These are phyloP conservation scores for Melopsittacus undulatus DNA, from an alignment of 2,797 vertebrate species.

Conservation along the genomic window DNA sequence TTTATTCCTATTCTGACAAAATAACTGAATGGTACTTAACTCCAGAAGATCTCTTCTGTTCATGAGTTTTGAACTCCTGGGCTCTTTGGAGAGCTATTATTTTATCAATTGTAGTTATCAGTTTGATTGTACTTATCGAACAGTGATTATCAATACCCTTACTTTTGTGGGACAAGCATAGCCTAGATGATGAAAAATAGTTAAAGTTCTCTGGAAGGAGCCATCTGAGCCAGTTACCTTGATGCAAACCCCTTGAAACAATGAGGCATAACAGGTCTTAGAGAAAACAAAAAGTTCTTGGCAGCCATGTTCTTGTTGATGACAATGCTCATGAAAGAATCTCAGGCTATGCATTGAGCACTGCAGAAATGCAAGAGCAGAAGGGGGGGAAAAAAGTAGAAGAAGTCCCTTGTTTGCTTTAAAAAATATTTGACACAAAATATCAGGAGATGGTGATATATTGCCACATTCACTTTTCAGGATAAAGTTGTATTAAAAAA, in stretches of 20 bases:
- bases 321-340: neutral
- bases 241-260: neutral
- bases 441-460: neutral
- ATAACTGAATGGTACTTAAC: neutral
- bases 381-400: neutral
- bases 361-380: neutral
- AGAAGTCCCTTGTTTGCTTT: neutral
- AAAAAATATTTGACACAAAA: neutral
- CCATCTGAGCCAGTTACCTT: neutral
- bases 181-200: neutral
- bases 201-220: neutral
- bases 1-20: neutral
- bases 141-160: neutral
- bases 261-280: neutral
- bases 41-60: neutral
- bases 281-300: neutral
- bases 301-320: neutral
- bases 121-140: neutral
- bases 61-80: neutral
- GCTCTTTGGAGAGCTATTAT: neutral
- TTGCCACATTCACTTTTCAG: neutral
- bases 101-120: neutral
- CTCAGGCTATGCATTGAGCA: neutral
- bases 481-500: neutral
- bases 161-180: neutral